A percentile compares a stretch with the other conserved stretches of the same genome.
Evolutionary conservation across 2,113 vertebrate species (phyloP).

Genomic region (Cepphus grylle): DNA sequence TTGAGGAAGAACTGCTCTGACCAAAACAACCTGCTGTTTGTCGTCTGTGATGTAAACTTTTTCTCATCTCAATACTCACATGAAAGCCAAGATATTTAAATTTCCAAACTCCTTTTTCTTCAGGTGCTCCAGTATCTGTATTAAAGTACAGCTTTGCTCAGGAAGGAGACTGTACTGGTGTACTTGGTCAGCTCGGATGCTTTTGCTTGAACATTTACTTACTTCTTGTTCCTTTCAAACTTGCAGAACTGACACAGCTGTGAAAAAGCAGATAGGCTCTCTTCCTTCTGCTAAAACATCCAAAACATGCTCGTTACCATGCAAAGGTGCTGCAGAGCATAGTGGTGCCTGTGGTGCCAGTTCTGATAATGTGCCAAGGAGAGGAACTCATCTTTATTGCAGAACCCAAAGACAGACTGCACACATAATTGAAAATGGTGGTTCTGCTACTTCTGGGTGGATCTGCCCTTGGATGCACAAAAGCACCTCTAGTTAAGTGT

Average conservation of each 20-base stretch:
- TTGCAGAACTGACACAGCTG: not conserved
- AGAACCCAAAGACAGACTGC: not conserved
- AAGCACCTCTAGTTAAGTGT: not conserved
- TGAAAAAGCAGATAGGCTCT: not conserved
- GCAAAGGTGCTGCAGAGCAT: not conserved
- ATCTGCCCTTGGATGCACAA: not conserved
- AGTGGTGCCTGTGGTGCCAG: not conserved
- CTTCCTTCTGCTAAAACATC: not conserved
- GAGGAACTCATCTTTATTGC: not conserved
- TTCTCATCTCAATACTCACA: not conserved
- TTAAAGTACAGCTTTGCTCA: not conserved
- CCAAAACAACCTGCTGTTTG: not conserved
- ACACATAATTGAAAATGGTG: not conserved
- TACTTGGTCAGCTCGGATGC: not conserved
- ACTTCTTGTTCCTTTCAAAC: not conserved
- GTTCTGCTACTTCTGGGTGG: not conserved
- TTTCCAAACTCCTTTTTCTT: not conserved
- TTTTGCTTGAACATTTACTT: not conserved
- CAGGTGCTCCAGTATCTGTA: not conserved
- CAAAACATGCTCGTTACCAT: not conserved
- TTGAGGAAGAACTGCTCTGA: not conserved
- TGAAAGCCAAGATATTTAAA: not conserved
- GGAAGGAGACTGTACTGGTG: not conserved
- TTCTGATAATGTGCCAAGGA: not conserved
- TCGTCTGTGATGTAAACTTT: not conserved